Evolutionary conservation across 2,113 vertebrate genomes (phyloP).

Genomic region (Melanerpes formicivorus): DNA sequence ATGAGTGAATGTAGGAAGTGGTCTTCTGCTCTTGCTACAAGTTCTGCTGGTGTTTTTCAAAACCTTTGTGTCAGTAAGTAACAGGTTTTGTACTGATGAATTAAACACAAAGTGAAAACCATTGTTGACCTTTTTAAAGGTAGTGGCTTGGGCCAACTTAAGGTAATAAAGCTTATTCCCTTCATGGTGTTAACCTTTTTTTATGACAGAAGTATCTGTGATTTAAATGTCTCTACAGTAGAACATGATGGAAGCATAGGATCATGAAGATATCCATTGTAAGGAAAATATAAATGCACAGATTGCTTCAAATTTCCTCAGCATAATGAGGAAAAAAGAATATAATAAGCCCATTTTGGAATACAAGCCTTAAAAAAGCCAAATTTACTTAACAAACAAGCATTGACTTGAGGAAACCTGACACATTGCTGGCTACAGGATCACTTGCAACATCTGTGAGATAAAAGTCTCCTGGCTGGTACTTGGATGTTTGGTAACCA

Average conservation of each 20-base stretch:
- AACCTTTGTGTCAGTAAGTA: background rate
- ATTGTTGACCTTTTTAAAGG: conserved; percentile 2
- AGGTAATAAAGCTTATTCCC: background rate
- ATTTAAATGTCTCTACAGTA: background rate
- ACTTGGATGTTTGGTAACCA: background rate
- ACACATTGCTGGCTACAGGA: background rate
- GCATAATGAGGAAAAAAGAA: background rate
- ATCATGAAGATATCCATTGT: background rate
- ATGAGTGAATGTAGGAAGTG: background rate
- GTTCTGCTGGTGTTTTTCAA: background rate
- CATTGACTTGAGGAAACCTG: background rate
- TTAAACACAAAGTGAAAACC: background rate
- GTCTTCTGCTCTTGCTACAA: background rate
- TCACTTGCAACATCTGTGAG: conserved; percentile 22
- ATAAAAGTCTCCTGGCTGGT: conserved; percentile 1
- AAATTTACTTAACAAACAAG: conserved; percentile 44
- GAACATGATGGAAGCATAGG: background rate
- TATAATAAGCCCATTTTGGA: background rate
- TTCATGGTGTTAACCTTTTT: background rate
- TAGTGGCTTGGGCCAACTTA: background rate
- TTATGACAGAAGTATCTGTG: background rate
- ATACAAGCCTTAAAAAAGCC: background rate
- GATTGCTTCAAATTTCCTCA: background rate
- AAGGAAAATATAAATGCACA: background rate
- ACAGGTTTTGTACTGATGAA: background rate